A percentile compares a stretch with the other conserved stretches of the same genome.
These are phyloP conservation scores for Drosophila diplacantha DNA, from an alignment of 2,888 invertebrate species.

Conservation along the genomic window DNA sequence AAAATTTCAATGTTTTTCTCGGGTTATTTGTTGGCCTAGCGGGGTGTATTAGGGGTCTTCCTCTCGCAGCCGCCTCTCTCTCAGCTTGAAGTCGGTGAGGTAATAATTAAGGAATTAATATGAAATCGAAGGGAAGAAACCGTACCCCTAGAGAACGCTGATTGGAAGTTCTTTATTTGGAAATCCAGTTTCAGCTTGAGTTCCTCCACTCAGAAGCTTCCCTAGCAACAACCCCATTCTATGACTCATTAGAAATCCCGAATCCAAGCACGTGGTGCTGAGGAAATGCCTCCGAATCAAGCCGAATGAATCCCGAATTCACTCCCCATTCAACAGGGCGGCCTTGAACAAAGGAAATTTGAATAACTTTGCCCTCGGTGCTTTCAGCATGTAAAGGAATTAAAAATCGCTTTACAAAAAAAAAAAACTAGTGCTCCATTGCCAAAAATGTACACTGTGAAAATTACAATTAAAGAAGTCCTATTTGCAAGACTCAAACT, in stretches of 20 bases:
- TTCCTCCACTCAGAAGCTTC: slow-evolving; percentile 48
- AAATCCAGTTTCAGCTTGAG: slow-evolving; percentile 31
- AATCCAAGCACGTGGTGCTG: slow-evolving; percentile 44
- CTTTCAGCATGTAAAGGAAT: slow-evolving; percentile 58
- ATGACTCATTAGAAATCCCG: slow-evolving; percentile 42
- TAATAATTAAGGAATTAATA: slow-evolving; percentile 44
- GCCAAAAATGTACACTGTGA: slow-evolving; percentile 22
- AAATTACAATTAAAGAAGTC: neutral
- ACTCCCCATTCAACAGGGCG: slow-evolving; percentile 37
- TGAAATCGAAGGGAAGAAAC: slow-evolving; percentile 18
- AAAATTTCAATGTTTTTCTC: slow-evolving; percentile 57
- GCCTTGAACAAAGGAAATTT: slow-evolving; percentile 54
- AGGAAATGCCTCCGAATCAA: slow-evolving; percentile 23
- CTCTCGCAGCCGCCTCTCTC: neutral
- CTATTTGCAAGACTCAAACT: neutral
- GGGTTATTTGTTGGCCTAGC: slow-evolving; percentile 28
- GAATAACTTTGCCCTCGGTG: slow-evolving; percentile 47
- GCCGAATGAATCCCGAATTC: slow-evolving; percentile 23
- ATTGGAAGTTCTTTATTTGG: slow-evolving; percentile 36
- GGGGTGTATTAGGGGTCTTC: slow-evolving; percentile 27
- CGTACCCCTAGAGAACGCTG: slow-evolving; percentile 26
- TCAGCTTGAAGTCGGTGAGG: slow-evolving; percentile 37
- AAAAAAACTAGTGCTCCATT: slow-evolving; percentile 21
- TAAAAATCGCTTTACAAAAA: slow-evolving; percentile 64
- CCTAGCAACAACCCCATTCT: slow-evolving; percentile 26